Base-by-base conservation (phyloP, 1,140 invertebrate genomes). In the Drosophila nannoptera region DNA sequence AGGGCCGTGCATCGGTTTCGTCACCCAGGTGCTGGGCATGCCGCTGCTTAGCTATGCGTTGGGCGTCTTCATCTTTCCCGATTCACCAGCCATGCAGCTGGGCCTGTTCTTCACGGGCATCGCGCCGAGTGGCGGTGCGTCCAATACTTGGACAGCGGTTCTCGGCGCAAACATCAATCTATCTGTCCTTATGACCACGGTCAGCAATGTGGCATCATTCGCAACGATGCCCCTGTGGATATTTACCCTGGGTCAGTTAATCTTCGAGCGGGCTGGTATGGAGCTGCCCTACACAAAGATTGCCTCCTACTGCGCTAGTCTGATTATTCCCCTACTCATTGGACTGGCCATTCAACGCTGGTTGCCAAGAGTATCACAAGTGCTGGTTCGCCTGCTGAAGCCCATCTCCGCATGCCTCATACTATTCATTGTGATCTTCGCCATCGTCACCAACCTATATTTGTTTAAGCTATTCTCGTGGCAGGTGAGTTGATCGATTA, bases 191-290 rank as follows among this genome's bases (percentile, higher is more conserved):
- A 97, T 98, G 96, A 99, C 97, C 0, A 94, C 96, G 22, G 92
- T 98, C 52, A 96, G 95, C 64, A 97, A 95, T 14, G 77, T 97
- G n/a, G 92, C 93, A 16, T 93, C 96, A 5, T 95, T 97, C 88
- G 94, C 95, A 95, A 95, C 98, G 90, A 97, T 99, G 92, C 97
- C 97, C 0, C 87, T 97, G 2, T 99, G 98, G 98, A 90, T 98
- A n/a, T 96, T 97, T 83, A 96, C 96, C 0, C 91, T 99, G n/a
- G 97, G 97, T 0, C 92, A 91, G 70, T 90, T 93, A 14, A 93
- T 98, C n/a, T 96, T 97, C 78, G 90, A 91, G 1, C 91, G 92
- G 61, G 94, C 92, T 0, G 90, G 93, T 53, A 91, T 97, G 4
- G 90, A 88, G 29, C 94, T 98, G 16, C 98, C 98, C 0, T 98